Percentiles rank a stretch among this genome's conserved stretches.
phyloP scores from a whole-genome alignment of 2,113 vertebrate genomes.

The Alexandromys fortis region DNA sequence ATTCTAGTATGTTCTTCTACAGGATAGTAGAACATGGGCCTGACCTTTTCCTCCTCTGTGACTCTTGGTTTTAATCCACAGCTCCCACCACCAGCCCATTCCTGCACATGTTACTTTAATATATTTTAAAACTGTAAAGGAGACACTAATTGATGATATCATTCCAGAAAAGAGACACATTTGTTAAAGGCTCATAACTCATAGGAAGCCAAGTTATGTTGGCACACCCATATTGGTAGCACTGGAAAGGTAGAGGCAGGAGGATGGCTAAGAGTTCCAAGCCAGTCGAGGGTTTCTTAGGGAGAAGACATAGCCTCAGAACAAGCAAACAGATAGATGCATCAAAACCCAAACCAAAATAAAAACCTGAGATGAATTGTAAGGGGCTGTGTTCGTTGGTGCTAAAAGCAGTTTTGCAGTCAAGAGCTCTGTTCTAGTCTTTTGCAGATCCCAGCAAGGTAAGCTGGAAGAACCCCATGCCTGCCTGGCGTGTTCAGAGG shows the following conservation, averaged over 20 bases:
- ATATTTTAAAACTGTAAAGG: background rate
- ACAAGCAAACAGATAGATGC: background rate
- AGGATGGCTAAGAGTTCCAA: background rate
- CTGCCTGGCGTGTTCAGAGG: fast-evolving
- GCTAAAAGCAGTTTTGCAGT: background rate
- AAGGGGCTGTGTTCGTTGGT: background rate
- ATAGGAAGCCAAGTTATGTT: background rate
- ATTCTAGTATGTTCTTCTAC: background rate
- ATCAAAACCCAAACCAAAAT: background rate
- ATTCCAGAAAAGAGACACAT: background rate
- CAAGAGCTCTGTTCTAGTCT: background rate
- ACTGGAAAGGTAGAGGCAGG: background rate
- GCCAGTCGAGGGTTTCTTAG: background rate
- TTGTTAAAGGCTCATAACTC: background rate
- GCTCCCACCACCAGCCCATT: too few species aligned
- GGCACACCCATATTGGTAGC: background rate
- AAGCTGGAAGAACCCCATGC: background rate
- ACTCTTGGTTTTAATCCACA: background rate
- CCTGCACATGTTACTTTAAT: background rate
- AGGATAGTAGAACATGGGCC: background rate
- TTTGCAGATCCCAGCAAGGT: background rate
- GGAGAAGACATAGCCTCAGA: background rate
- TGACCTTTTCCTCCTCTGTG: background rate
- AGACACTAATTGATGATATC: background rate
- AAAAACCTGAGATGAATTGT: background rate